Conservation (phyloP, 2,113 vertebrate genomes). For the Macrotus californicus region DNA sequence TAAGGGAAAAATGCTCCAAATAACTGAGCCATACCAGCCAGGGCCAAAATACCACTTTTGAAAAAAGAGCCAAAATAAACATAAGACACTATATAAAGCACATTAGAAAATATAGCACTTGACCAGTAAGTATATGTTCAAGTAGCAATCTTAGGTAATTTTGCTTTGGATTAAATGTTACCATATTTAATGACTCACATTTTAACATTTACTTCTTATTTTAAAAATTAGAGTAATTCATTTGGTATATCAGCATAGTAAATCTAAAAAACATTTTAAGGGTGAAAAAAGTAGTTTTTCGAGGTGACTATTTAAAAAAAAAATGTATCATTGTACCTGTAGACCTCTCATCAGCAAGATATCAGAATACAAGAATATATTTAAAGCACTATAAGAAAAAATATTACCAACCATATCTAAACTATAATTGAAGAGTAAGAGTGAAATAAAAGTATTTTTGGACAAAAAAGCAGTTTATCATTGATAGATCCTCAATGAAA, state of each 20-base stretch:
- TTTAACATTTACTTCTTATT: not conserved
- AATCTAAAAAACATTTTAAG: not conserved
- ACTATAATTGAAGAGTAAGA: constrained; percentile 5
- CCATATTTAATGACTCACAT: not conserved
- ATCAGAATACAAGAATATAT: not conserved
- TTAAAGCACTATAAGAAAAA: not conserved
- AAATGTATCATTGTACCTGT: not conserved
- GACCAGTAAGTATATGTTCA: not conserved
- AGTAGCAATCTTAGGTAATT: not conserved
- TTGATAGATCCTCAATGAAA: not conserved
- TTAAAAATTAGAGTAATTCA: not conserved
- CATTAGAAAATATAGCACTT: not conserved
- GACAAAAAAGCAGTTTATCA: not conserved
- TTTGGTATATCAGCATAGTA: not conserved
- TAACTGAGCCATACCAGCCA: not conserved
- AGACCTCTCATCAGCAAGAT: not conserved
- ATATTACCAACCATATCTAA: not conserved
- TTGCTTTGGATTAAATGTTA: not conserved
- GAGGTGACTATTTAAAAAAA: not conserved
- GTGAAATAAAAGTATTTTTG: constrained; percentile 11
- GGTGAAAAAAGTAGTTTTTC: not conserved
- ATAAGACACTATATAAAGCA: not conserved
- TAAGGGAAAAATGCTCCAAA: too few species aligned
- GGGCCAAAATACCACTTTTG: not conserved
- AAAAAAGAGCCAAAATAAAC: not conserved